Percentiles rank a stretch among this genome's conserved stretches.
These are phyloP conservation scores for Drosophila ficusphila DNA, from an alignment of 1,140 invertebrate genomes.

Conservation along the genomic window DNA sequence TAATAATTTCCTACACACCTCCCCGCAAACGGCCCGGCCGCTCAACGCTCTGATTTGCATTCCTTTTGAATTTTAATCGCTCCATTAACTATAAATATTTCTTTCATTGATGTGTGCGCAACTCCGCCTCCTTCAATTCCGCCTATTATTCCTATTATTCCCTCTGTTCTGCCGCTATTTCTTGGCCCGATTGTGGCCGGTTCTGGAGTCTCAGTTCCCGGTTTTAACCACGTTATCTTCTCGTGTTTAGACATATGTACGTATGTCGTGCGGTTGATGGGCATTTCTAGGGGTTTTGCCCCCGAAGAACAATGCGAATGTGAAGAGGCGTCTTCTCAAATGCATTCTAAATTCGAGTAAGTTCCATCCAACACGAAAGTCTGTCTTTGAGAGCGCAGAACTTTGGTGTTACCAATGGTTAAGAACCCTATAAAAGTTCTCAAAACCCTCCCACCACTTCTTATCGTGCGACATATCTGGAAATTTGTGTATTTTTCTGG, in stretches of 20 bases:
- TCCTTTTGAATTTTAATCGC: slow-evolving; percentile 79
- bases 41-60: slow-evolving; percentile 70
- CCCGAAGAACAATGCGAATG: slow-evolving; percentile 47
- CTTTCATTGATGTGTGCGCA: slow-evolving; percentile 58
- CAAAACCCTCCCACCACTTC: slow-evolving; percentile 11
- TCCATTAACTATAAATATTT: slow-evolving; percentile 77
- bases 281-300: slow-evolving; percentile 70
- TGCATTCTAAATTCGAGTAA: slow-evolving; percentile 17
- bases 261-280: slow-evolving; percentile 54
- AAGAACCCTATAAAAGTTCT: slow-evolving; percentile 6
- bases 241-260: slow-evolving; percentile 34
- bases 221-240: slow-evolving; percentile 33
- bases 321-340: slow-evolving; percentile 31
- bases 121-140: slow-evolving; percentile 8
- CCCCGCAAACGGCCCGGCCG: not conserved
- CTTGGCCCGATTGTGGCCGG: slow-evolving; percentile 54
- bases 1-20: slow-evolving; percentile 71
- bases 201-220: slow-evolving; percentile 30
- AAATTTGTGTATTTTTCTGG: slow-evolving; percentile 25
- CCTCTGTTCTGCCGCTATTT: slow-evolving; percentile 49
- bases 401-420: slow-evolving; percentile 8
- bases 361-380: not conserved
- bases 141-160: slow-evolving; percentile 6
- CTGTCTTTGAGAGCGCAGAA: slow-evolving; percentile 12
- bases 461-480: slow-evolving; percentile 46